Percentiles rank a stretch among this genome's conserved stretches.
phyloP scores from a whole-genome alignment of 2,797 vertebrate species.

The Lagodon rhomboides region DNA sequence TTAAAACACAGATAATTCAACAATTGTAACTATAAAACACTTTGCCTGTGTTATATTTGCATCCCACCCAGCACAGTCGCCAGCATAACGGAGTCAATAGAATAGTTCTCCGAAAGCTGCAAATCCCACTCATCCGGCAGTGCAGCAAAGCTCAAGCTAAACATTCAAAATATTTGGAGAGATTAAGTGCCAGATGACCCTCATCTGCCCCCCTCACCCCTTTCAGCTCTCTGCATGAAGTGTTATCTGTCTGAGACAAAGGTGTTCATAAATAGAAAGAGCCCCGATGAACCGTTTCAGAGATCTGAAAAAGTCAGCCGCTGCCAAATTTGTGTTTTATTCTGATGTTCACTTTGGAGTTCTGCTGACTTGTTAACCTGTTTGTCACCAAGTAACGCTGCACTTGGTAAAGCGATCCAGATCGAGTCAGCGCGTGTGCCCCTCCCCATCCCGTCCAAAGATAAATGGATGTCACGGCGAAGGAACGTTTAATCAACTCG shows the following conservation, averaged over 20 bases:
- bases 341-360: conserved; percentile 13
- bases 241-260: conserved; percentile 55
- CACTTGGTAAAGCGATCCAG: neutral
- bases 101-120: conserved; percentile 28
- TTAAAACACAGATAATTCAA: neutral
- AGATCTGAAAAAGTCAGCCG: conserved; percentile 4
- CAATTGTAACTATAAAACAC: neutral
- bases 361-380: conserved; percentile 29
- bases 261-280: conserved; percentile 32
- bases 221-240: conserved; percentile 33
- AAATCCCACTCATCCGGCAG: conserved; percentile 60
- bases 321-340: neutral
- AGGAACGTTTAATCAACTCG: conserved; percentile 71
- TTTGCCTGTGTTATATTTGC: conserved; percentile 16
- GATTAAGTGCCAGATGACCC: conserved; percentile 62
- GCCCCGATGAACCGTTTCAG: conserved; percentile 8
- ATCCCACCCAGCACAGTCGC: conserved; percentile 25
- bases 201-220: conserved; percentile 48
- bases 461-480: conserved; percentile 63
- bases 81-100: conserved; percentile 15
- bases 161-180: conserved; percentile 65
- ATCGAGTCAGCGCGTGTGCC: neutral
- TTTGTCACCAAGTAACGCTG: conserved; percentile 9
- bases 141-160: conserved; percentile 51
- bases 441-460: conserved; percentile 18